A percentile compares a stretch with the other conserved stretches of the same genome.
phyloP scores from a whole-genome alignment of 2,113 vertebrate genomes.

The Prochilodus magdalenae region DNA sequence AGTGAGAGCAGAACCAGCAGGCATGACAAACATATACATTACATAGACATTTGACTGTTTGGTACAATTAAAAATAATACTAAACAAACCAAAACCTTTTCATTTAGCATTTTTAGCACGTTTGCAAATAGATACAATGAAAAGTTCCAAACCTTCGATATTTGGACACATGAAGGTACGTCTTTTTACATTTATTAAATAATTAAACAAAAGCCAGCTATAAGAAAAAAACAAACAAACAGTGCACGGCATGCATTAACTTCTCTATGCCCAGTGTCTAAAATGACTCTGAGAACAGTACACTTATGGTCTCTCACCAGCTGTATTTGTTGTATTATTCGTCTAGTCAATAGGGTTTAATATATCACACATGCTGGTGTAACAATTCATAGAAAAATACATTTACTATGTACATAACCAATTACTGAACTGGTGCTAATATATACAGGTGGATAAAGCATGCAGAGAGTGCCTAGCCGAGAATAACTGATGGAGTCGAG shows the following conservation, averaged over 20 bases:
- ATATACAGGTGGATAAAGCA: not conserved
- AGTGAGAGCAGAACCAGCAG: no score
- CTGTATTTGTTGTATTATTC: not conserved
- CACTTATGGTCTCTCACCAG: constrained; percentile 13
- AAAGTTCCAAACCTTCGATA: not conserved
- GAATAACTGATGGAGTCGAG: not conserved
- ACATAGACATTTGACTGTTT: not conserved
- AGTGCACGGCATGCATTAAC: not conserved
- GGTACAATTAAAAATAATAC: not conserved
- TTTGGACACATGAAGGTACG: not conserved
- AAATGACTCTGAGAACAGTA: not conserved
- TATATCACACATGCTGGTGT: not conserved
- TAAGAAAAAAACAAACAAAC: not conserved
- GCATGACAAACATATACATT: not conserved
- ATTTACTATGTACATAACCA: not conserved
- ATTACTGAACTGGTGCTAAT: not conserved
- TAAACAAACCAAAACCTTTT: not conserved
- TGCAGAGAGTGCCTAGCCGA: not conserved
- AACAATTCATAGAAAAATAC: not conserved
- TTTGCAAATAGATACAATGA: not conserved
- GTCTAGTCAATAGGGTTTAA: not conserved
- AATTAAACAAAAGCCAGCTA: not conserved
- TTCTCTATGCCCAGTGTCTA: not conserved
- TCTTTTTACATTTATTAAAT: not conserved
- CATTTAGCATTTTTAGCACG: not conserved